Conservation (phyloP, 2,888 invertebrate species). For the Yponomeuta evonymella region DNA sequence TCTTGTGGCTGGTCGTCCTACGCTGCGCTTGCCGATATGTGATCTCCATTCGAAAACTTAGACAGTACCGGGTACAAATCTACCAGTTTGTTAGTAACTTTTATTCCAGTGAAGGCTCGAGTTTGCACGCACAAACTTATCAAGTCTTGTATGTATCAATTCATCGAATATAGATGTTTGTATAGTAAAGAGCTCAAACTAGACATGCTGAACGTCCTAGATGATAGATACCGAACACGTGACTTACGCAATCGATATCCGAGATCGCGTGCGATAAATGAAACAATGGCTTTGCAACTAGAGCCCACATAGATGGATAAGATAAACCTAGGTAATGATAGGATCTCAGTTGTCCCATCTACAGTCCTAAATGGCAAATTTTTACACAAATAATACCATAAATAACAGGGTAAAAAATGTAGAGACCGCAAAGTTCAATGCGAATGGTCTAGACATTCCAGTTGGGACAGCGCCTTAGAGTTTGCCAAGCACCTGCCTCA, state of each 20-base stretch:
- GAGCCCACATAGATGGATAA: neutral
- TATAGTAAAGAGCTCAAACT: no score
- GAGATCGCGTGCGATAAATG: neutral
- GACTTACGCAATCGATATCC: neutral
- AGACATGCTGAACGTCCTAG: neutral
- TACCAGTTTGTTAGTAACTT: no score
- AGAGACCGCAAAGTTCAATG: neutral
- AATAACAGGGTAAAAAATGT: no score
- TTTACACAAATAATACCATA: neutral
- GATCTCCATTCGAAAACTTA: no score
- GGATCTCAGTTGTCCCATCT: neutral
- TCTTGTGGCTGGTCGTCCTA: no score
- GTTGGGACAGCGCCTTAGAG: neutral
- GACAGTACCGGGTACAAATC: no score
- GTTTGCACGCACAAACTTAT: no score
- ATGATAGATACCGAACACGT: neutral
- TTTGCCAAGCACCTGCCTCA: neutral
- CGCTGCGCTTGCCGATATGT: no score
- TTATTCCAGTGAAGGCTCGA: no score
- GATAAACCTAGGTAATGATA: neutral
- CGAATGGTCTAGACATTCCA: neutral
- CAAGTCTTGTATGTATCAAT: no score
- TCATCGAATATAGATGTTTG: no score
- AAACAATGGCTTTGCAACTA: neutral
- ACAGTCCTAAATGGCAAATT: neutral